A percentile compares a stretch with the other conserved stretches of the same genome.
Conservation (phyloP, 1,140 invertebrate species). For the Heliconius eleuchia region DNA sequence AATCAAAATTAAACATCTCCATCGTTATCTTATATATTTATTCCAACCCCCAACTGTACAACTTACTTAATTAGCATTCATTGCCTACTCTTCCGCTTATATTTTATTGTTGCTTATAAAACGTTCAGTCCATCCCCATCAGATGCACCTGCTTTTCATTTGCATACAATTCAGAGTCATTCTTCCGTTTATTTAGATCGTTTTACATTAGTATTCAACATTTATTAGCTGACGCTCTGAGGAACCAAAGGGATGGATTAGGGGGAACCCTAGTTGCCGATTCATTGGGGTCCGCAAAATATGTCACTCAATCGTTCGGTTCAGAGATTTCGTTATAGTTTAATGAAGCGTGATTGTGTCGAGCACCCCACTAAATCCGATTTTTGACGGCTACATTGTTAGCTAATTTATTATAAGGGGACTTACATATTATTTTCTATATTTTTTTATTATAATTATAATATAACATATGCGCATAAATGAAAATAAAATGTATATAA, state of each 20-base stretch:
- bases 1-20: too few relatives aligned
- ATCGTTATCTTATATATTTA: neutral
- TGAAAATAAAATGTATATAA: neutral
- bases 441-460: neutral
- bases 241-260: constrained; percentile 43
- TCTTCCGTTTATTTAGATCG: constrained; percentile 60
- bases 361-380: constrained; percentile 64
- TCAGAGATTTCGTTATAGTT: constrained; percentile 58
- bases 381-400: constrained; percentile 56
- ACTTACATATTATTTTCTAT: neutral
- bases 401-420: constrained; percentile 54
- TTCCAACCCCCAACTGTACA: constrained; percentile 8
- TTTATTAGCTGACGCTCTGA: constrained; percentile 52
- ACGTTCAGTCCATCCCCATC: constrained; percentile 46
- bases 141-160: constrained; percentile 63
- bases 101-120: constrained; percentile 42
- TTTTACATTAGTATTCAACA: constrained; percentile 68
- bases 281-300: constrained; percentile 54
- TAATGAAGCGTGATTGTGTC: constrained; percentile 74
- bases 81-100: constrained; percentile 39
- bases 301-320: constrained; percentile 55
- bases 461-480: neutral
- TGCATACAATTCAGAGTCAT: constrained; percentile 57
- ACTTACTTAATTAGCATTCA: constrained; percentile 46
- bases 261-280: constrained; percentile 52